Conservation (phyloP, 2,113 vertebrate genomes). For the Erythrolamprus reginae region DNA sequence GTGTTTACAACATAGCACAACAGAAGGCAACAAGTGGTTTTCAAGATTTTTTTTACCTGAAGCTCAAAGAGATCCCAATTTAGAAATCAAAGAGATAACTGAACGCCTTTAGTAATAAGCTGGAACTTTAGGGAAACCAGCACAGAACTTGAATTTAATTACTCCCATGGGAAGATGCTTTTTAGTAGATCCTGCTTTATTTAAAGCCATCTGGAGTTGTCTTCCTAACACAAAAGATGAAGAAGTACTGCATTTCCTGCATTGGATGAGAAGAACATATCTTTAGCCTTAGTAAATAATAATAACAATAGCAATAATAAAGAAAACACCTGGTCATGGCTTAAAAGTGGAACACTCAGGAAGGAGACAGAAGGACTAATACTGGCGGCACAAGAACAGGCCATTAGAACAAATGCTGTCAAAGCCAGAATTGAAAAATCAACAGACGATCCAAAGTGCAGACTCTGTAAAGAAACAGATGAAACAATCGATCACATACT, state of each 20-base stretch:
- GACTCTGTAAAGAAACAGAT: too few relatives aligned
- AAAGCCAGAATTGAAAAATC: too few relatives aligned
- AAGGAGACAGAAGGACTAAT: too few relatives aligned
- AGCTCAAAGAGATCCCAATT: slow-evolving; percentile 6
- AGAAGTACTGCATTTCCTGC: slow-evolving; percentile 8
- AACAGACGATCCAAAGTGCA: too few relatives aligned
- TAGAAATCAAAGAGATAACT: slow-evolving; percentile 1
- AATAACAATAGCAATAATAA: too few relatives aligned
- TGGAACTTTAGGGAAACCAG: background rate
- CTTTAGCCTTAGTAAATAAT: too few relatives aligned
- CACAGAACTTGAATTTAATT: background rate
- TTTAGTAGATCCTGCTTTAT: slow-evolving; percentile 2
- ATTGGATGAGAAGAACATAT: rapidly evolving
- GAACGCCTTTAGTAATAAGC: background rate
- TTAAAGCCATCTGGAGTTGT: slow-evolving; percentile 23
- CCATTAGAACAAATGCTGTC: too few relatives aligned
- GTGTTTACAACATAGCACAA: background rate
- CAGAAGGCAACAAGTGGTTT: slow-evolving; percentile 5
- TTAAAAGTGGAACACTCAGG: too few relatives aligned
- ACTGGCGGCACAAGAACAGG: too few relatives aligned
- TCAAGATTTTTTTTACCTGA: background rate
- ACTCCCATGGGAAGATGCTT: background rate
- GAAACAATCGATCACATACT: too few relatives aligned
- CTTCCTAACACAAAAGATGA: slow-evolving; percentile 24
- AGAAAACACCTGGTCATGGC: too few relatives aligned